Conservation (phyloP, 1,140 invertebrate genomes). For the Copidosoma floridanum region DNA sequence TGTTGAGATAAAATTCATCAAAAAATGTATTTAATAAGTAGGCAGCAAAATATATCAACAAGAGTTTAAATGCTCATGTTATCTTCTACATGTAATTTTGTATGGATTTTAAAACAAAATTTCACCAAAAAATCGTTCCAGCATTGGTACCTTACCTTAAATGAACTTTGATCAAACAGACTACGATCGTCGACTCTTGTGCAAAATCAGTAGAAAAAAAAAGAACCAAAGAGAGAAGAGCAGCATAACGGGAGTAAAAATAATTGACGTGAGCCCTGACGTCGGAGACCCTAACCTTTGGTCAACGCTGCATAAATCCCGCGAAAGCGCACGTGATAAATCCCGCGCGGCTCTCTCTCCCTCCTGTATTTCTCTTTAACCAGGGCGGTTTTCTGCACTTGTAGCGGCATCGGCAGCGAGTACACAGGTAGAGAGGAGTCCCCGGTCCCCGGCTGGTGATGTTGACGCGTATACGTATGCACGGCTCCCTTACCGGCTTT, state of each 20-base stretch:
- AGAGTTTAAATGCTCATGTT: no score
- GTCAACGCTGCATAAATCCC: slow-evolving; percentile 1
- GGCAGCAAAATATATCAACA: no score
- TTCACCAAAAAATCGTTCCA: no score
- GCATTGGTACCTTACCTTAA: no score
- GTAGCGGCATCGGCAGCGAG: background rate
- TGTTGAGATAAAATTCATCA: no score
- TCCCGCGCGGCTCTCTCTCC: background rate
- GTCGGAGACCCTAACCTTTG: background rate
- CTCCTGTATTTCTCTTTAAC: background rate
- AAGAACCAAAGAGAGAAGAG: background rate
- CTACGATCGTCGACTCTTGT: no score
- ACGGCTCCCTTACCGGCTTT: background rate
- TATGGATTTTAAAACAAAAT: no score
- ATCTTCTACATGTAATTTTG: no score
- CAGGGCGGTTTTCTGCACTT: slow-evolving; percentile 22
- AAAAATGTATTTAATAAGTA: no score
- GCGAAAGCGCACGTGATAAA: slow-evolving; percentile 20
- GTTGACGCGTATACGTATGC: no score
- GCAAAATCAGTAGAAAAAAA: background rate
- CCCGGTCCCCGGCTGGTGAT: no score
- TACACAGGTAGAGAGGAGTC: background rate
- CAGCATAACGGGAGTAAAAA: background rate
- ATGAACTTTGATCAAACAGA: no score
- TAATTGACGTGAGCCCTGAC: slow-evolving; percentile 2